Evolutionary conservation across 1,140 invertebrate genomes (phyloP), one percentile per base, ranked within the genome.

Genomic region (Antheraea pernyi): DNA sequence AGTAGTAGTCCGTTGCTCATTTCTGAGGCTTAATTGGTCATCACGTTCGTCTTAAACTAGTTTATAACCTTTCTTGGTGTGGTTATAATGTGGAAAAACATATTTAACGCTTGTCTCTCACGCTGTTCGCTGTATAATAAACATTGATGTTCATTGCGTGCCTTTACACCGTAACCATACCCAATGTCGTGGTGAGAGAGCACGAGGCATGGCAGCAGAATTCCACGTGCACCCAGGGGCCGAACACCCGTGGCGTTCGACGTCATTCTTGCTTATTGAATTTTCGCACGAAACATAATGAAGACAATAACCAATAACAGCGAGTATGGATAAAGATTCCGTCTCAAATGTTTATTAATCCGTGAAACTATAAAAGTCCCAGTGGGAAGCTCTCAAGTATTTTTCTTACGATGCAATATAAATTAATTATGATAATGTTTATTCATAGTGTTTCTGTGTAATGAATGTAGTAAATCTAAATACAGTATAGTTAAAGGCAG

Each of bases 1-100:
- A 74, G 85, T 85, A 86, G 84, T 80, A 81, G 79, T 74, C 63
- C 76, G 78, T 75, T 76, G 81, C 78, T 82, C 86, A 88, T 89
- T 89, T 82, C 76, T 70, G 76, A 70, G 79, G 84, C 84, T 82
- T 91, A 89, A 91, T 91, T 89, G 83, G 81, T 86, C 84, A 90
- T 91, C 86, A 85, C 69, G 79, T 78, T 79, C 77, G 81, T 81
- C 80, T 87, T 81, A 87, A 88, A 88, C 86, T 86, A 87, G 88
- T 89, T 85, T 88, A 68, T 80, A 88, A 89, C 86, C 82, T 77
- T 72, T 78, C 77, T 86, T 85, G 82, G 85, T 86, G 84, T 75
- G 46, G 4, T 81, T 76, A 30, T 30, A 89, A 89, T 84, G 81
- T 76, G 82, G 87, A 89, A 91, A 77, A 78, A 75, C 13, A 53